Evolutionary conservation across 92 coral and sea anemone genomes (phyloP).

Genomic region (Epizoanthus rinbou): DNA sequence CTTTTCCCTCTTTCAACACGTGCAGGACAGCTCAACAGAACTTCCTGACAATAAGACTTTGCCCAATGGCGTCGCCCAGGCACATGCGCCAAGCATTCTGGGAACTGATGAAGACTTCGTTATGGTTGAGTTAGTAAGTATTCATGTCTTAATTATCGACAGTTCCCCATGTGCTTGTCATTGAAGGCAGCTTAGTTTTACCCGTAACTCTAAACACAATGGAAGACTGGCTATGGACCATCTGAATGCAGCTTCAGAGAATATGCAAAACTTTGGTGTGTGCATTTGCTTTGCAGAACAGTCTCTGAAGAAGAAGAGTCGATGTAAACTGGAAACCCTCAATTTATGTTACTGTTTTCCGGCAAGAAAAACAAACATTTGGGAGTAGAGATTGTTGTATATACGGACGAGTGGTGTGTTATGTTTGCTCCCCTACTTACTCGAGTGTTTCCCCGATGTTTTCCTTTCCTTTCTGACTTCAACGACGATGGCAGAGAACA

Average conservation of each 20-base stretch:
- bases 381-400: no score
- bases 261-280: no score
- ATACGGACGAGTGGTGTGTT: not conserved
- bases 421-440: not conserved
- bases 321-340: no score
- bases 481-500: no score
- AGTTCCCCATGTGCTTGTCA: not conserved
- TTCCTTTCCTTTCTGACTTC: not conserved
- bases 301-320: no score
- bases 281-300: no score
- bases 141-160: not conserved
- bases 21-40: conserved; percentile 70
- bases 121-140: conserved; percentile 90
- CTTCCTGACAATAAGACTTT: conserved; percentile 44
- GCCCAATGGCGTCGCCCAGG: conserved; percentile 26
- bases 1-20: not conserved
- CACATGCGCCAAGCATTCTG: conserved; percentile 63
- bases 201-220: not conserved
- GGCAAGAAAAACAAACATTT: no score
- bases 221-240: no score
- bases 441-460: not conserved
- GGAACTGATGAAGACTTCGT: conserved; percentile 92
- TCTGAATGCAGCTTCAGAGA: no score
- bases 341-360: no score
- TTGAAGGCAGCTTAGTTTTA: no score